A percentile compares a stretch with the other conserved stretches of the same genome.
Evolutionary conservation across 2,113 vertebrate genomes (phyloP).

Genomic region (Charadrius vociferus): DNA sequence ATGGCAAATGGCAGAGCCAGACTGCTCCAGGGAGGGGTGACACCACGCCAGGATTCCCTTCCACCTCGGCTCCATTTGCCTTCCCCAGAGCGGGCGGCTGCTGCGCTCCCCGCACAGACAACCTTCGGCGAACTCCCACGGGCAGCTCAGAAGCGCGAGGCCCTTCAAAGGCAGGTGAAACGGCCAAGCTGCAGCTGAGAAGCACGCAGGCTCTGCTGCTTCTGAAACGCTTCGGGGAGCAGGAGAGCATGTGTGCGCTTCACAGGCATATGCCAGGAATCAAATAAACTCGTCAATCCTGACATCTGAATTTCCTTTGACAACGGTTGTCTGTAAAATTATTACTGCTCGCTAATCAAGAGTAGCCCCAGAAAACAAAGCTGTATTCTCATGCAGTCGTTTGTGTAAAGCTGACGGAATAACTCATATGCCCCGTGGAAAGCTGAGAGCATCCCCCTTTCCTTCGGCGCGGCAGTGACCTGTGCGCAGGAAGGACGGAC

Average conservation of each 20-base stretch:
- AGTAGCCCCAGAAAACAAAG: constrained; percentile 31
- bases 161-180: background rate
- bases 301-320: constrained; percentile 9
- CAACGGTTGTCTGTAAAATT: constrained; percentile 33
- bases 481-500: background rate
- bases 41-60: background rate
- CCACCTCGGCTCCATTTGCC: background rate
- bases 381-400: background rate
- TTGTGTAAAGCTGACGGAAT: background rate
- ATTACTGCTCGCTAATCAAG: constrained; percentile 16
- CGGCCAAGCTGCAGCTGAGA: background rate
- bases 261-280: constrained; percentile 8
- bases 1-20: background rate
- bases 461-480: background rate
- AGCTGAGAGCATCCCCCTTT: background rate
- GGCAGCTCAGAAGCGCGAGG: background rate
- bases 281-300: constrained; percentile 20
- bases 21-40: background rate
- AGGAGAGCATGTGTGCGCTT: background rate
- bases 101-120: background rate
- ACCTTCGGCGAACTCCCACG: accelerated
- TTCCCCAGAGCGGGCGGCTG: accelerated
- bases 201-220: background rate
- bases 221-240: background rate
- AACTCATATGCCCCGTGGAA: background rate